Evolutionary conservation across 1,140 invertebrate genomes (phyloP), one percentile per base, ranked within the genome.

Genomic region (Berghia stephanieae): DNA sequence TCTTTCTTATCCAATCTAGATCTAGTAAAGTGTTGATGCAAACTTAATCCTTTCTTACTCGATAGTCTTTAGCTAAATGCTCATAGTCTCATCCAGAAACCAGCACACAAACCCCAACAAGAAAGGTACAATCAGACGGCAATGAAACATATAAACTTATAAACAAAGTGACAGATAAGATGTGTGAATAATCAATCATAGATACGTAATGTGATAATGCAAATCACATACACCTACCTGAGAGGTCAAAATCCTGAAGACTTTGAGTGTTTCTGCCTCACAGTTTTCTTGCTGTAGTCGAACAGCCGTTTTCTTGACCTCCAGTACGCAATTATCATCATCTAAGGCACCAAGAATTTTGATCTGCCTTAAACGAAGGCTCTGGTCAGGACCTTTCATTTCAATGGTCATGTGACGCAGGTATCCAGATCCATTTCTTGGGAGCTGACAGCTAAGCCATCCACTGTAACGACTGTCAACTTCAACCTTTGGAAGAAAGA

Each of bases 161-260:
- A 13, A 49, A 49, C n/a, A 49, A 49, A n/a, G n/a, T n/a, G n/a
- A n/a, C n/a, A n/a, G n/a, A n/a, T n/a, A n/a, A n/a, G n/a, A n/a
- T n/a, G n/a, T n/a, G n/a, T n/a, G n/a, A n/a, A n/a, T n/a, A n/a
- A n/a, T n/a, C n/a, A n/a, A n/a, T n/a, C n/a, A n/a, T n/a, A n/a
- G n/a, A n/a, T n/a, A n/a, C n/a, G n/a, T n/a, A n/a, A n/a, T n/a
- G n/a, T 6, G 31, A n/a, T 16, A 57, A n/a, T 57, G n/a, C 31
- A 10, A 24, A 3, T n/a, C n/a, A n/a, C n/a, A n/a, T n/a, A n/a
- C n/a, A n/a, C n/a, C 52, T 88, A 95, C 95, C 92, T 96, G 95
- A 80, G 95, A 94, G 0, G 96, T 98, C 6, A 99, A 94, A 0
- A 97, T 91, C n/a, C 96, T 92, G 87, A 99, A 98, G 0, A 99